phyloP scores from a whole-genome alignment of 2,113 vertebrate species.

The Patagioenas fasciata region DNA sequence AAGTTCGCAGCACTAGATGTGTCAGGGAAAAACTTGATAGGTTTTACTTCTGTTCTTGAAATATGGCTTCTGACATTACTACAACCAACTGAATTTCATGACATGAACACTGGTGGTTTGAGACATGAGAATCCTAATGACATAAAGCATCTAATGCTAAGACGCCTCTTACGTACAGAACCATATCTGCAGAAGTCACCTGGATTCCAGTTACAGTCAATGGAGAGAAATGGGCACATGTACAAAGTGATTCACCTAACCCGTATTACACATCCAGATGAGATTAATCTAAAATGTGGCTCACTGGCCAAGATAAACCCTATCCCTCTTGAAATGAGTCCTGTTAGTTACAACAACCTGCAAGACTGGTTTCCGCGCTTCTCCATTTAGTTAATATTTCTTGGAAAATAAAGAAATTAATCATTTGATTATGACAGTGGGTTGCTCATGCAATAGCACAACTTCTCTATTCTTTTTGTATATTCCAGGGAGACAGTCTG shows the following conservation, averaged over 20 bases:
- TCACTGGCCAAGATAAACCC: not conserved
- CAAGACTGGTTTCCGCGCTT: not conserved
- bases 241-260: not conserved
- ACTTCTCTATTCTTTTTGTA: not conserved
- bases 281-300: not conserved
- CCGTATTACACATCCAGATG: not conserved
- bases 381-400: not conserved
- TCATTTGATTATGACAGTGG: not conserved
- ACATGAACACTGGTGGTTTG: not conserved
- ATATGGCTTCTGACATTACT: not conserved
- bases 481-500: not conserved
- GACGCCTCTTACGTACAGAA: not conserved
- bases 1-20: not conserved
- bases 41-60: not conserved
- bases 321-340: not conserved
- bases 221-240: not conserved
- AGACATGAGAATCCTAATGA: not conserved
- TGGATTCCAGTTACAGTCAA: not conserved
- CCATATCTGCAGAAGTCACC: not conserved
- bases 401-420: not conserved
- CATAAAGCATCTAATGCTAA: not conserved
- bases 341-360: not conserved
- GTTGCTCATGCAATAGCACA: not conserved
- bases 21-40: not conserved
- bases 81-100: not conserved